Evolutionary conservation across 1,140 invertebrate genomes (phyloP).

Genomic region (Aphelenchoides avenae): DNA sequence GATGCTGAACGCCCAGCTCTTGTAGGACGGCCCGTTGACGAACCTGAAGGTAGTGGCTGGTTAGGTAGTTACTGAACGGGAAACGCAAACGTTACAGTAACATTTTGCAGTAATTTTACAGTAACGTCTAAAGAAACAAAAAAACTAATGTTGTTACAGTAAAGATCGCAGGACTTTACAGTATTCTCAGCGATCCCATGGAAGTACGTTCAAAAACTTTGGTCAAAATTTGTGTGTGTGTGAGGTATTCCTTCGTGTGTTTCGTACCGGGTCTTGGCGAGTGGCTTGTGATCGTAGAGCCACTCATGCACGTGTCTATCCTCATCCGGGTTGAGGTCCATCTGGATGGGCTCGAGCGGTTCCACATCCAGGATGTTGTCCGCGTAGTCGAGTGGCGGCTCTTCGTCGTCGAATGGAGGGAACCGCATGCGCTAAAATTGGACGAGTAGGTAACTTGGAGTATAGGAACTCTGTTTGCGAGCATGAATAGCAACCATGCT

Average conservation of each 20-base stretch:
- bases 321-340: conserved; percentile 93
- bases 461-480: no score
- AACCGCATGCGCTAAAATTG: conserved; percentile 94
- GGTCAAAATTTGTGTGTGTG: background rate
- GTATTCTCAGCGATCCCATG: background rate
- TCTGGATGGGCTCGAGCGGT: conserved; percentile 96
- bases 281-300: conserved; percentile 98
- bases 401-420: conserved; percentile 99
- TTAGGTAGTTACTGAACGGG: conserved; percentile 22
- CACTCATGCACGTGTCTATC: conserved; percentile 79
- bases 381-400: conserved; percentile 96
- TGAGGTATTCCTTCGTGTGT: no score
- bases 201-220: conserved; percentile 2
- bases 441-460: no score
- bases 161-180: no score
- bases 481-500: no score
- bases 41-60: conserved; percentile 64
- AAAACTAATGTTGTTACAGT: background rate
- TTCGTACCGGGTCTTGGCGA: conserved; percentile 74
- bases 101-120: no score
- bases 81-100: conserved; percentile 2
- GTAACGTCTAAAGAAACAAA: background rate
- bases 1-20: conserved; percentile 86
- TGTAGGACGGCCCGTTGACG: conserved; percentile 94
- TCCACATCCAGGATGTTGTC: conserved; percentile 99